Conservation (phyloP, 92 coral and sea anemone genomes). For the Parazoanthus swiftii region DNA sequence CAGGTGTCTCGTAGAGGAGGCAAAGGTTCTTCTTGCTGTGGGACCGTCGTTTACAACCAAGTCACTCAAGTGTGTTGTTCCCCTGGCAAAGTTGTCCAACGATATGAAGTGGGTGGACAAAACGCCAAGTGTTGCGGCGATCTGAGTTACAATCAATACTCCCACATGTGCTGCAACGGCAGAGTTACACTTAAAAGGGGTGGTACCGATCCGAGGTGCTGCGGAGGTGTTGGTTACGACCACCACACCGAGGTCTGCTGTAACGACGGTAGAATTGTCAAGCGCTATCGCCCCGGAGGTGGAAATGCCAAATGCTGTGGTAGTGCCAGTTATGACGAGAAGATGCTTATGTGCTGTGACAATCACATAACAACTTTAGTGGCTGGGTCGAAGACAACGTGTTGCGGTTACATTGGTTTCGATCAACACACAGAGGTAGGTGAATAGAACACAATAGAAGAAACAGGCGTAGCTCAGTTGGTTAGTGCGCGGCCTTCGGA, state of each 20-base stretch:
- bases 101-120: neutral
- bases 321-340: constrained; percentile 31
- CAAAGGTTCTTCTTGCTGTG: constrained; percentile 36
- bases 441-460: neutral
- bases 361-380: constrained; percentile 1
- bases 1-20: constrained; percentile 14
- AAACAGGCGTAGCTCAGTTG: too few relatives aligned
- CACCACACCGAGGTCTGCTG: constrained; percentile 41
- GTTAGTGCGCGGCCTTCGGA: too few relatives aligned
- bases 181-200: constrained; percentile 8
- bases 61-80: constrained; percentile 20
- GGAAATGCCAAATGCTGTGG: constrained; percentile 45
- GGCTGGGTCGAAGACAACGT: constrained; percentile 18
- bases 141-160: constrained; percentile 11
- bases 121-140: constrained; percentile 46
- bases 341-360: constrained; percentile 28
- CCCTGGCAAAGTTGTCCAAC: constrained; percentile 7
- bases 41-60: constrained; percentile 14
- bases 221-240: constrained; percentile 32
- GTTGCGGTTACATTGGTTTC: constrained; percentile 44
- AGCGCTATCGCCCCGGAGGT: neutral
- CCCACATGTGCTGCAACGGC: constrained; percentile 47
- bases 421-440: constrained; percentile 36
- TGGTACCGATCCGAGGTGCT: constrained; percentile 27
- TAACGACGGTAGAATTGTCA: constrained; percentile 26